phyloP scores from a whole-genome alignment of 1,140 invertebrate genomes.

The Acromyrmex charruanus region DNA sequence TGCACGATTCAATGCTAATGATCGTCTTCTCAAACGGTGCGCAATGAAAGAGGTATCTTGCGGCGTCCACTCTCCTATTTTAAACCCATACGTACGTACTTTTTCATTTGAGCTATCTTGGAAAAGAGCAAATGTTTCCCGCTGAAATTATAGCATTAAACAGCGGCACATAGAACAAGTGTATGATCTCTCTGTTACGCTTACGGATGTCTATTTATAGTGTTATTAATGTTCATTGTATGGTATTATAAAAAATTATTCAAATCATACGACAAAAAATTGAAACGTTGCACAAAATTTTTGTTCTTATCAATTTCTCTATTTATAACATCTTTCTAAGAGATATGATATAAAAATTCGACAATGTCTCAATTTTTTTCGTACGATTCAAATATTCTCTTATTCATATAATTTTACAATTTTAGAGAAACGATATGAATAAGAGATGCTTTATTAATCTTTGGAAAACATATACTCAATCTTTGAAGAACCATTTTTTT shows the following conservation, averaged over 20 bases:
- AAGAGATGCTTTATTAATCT: too few species aligned
- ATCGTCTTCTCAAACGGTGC: slow-evolving; percentile 47
- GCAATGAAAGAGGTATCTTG: slow-evolving; percentile 54
- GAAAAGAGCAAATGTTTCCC: neutral
- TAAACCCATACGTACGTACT: slow-evolving; percentile 12
- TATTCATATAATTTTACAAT: too few species aligned
- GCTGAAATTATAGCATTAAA: slow-evolving; percentile 38
- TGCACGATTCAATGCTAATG: slow-evolving; percentile 62
- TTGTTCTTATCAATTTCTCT: too few species aligned
- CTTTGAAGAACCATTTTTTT: too few species aligned
- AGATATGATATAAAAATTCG: too few species aligned
- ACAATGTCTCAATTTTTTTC: too few species aligned
- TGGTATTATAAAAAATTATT: too few species aligned
- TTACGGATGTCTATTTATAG: neutral
- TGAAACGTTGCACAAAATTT: neutral
- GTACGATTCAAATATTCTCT: too few species aligned
- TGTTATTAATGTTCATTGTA: too few species aligned
- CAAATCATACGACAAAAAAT: slow-evolving; percentile 1
- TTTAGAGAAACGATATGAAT: too few species aligned
- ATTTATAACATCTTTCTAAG: too few species aligned
- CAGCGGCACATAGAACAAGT: neutral
- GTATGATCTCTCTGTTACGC: slow-evolving; percentile 3
- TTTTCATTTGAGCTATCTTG: slow-evolving; percentile 35
- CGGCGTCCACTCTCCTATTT: slow-evolving; percentile 47
- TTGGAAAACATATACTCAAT: too few species aligned